Evolutionary conservation across 2,888 invertebrate species (phyloP), one percentile per base, ranked within the genome.

Genomic region (Dione juno): DNA sequence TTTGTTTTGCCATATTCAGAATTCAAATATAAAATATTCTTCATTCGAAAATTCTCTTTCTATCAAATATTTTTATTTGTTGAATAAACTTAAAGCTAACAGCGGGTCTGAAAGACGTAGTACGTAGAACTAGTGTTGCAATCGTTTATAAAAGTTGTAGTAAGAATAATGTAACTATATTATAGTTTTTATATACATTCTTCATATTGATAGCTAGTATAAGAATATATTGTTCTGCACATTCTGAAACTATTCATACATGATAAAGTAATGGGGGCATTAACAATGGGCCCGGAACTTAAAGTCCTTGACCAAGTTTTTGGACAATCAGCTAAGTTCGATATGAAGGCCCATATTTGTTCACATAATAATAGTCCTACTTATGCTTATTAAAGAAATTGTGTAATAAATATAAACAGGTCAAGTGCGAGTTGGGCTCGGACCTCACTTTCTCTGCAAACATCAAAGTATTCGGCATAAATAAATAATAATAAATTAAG

Each of bases 211-310:
- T 53, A 43, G 37, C 28, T 11, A n/a, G 43, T 35, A 28, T 35
- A 45, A 41, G 45, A 28, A 63, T 63, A 37, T 64, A 37, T 48
- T 50, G 64, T 64, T 40, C 19, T 50, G 48, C 50, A 64, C 37
- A 37, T 64, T 64, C 37, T 16, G 64, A 37, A 40, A 50, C 64
- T 35, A 64, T 64, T 64, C 64, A 50, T 50, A 64, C 64, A 19
- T 48, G 48, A 50, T 64, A 64, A 50, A 64, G 45, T 28, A 50
- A 50, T 64, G 48, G 64, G 64, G 37, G 37, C 64, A 37, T 37
- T 16, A 64, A 64, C 37, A 61, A 61, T 61, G 61, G 21, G 61
- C 16, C 35, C 50, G 64, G 64, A 50, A 48, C 64, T 64, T 37
- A 14, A 50, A 50, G 19, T 64, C 64, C 64, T 64, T 64, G 64